Base-by-base conservation (phyloP, 2,113 vertebrate species). In the Crypturellus undulatus region DNA sequence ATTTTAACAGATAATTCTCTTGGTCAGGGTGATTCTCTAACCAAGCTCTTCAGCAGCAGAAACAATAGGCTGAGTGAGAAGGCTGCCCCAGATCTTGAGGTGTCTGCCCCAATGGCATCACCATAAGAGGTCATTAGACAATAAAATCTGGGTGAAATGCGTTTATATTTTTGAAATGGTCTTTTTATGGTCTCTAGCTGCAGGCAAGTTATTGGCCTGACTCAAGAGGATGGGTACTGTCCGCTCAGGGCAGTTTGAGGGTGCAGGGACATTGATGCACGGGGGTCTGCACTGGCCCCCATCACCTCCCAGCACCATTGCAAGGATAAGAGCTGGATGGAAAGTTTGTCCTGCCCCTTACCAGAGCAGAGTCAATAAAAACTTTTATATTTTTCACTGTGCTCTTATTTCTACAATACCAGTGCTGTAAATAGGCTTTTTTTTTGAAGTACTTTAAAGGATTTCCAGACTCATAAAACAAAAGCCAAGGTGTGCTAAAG, bases 191-290 rank as follows among this genome's bases (percentile, higher is more conserved):
- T 60, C 64, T 86, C 45, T n/a, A n/a, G 6, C 49, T 58, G 71
- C 43, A 65, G 65, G 17, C 22, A 52, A 2, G 70, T 69, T 86
- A 49, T 19, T 72, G 22, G 9, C 47, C 32, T 79, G 34, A 62
- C 89, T 36, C 51, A 38, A 79, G 58, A 82, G 54, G 12, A 34
- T 5, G 28, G 3, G 4, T 19, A 4, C 2, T 0, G 17, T 1
- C 3, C 28, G 28, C 28, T 67, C 14, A 8, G 47, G 43, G 54
- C 21, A 80, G 9, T 28, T 6, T 89, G 40, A 28, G 32, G 20
- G 22, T 5, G 28, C 24, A 15, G 60, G 26, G 38, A 30, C 8
- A 1, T 3, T 8, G 47, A 26, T 47, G 38, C 4, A 15, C 0
- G 0, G 1, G 6, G 5, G 9, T 72, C 43, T 58, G 32, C 54